Evolutionary conservation across 2,888 invertebrate genomes (phyloP), one percentile per base, ranked within the genome.

Genomic region (Chesias legatella): DNA sequence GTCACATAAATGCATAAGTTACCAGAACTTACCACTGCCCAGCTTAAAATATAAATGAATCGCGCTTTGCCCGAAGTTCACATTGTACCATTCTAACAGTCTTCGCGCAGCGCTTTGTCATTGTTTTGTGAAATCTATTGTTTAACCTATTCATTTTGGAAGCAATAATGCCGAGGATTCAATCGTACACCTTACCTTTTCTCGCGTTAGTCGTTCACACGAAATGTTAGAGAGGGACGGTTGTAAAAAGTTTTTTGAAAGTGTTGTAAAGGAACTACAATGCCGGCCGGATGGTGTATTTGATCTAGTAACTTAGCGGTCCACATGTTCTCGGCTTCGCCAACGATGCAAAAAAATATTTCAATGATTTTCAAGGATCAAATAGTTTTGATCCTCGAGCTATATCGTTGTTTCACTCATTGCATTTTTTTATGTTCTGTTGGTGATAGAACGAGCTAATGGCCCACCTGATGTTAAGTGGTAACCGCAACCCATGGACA

Each of bases 261-360:
- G 77, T 73, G 79, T 77, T 78, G 79, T 83, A 80, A 77, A 77
- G 72, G 76, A 76, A 79, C 73, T 81, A 84, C 84, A 88, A 82
- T 84, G 77, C 73, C 73, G 76, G 77, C 79, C 81, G 83, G 81
- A 85, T 82, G 81, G 83, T 80, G 80, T 85, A 78, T 86, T 85
- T 86, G 83, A 85, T 81, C 86, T 83, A 81, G 78, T 80, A 74
- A 80, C 83, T 80, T 82, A 84, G 85, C 84, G 80, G 78, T 81
- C 79, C 86, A 85, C 79, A 84, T 86, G 85, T 81, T 88, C 83
- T 77, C 77, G 64, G 79, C 82, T 77, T 79, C 63, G 78, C 75
- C 73, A 79, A 74, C 70, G 73, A 79, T 85, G 86, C 86, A 82
- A 82, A 88, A n/a, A 85, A 88, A 84, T 60, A 65, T 72, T 76